Percentiles rank a stretch among this genome's conserved stretches.
Evolutionary conservation across 2,113 vertebrate species (phyloP).

Genomic region (Pteronura brasiliensis): DNA sequence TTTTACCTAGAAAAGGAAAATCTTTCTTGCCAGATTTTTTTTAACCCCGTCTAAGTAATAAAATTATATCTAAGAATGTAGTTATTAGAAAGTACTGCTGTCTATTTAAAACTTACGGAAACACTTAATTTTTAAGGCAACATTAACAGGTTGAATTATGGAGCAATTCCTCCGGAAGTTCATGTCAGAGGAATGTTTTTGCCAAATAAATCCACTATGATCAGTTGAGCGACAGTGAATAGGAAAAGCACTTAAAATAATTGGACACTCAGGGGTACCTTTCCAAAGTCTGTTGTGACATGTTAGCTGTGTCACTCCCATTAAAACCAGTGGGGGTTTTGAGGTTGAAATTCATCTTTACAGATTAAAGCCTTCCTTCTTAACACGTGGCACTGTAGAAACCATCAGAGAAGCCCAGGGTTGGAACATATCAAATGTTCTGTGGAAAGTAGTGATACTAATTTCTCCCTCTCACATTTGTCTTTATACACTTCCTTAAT

Average conservation of each 20-base stretch:
- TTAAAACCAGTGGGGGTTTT: constrained; percentile 63
- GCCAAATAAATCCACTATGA: constrained; percentile 80
- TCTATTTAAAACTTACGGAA: constrained; percentile 84
- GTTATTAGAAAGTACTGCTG: constrained; percentile 83
- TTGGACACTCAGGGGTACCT: constrained; percentile 73
- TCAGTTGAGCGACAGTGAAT: constrained; percentile 75
- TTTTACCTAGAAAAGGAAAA: constrained; percentile 78
- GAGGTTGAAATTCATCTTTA: constrained; percentile 69
- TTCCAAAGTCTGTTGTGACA: constrained; percentile 72
- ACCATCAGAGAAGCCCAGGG: constrained; percentile 8
- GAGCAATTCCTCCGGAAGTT: constrained; percentile 82
- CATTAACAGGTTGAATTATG: constrained; percentile 82
- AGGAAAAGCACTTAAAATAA: constrained; percentile 84
- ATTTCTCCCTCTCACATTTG: neutral
- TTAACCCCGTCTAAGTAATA: constrained; percentile 75
- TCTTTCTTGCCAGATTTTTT: constrained; percentile 73
- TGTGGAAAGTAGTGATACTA: neutral
- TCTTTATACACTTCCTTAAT: constrained; percentile 38
- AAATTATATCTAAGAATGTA: constrained; percentile 81
- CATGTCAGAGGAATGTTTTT: constrained; percentile 78
- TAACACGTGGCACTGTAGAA: constrained; percentile 14
- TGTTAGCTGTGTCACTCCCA: constrained; percentile 61
- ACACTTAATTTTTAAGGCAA: constrained; percentile 77
- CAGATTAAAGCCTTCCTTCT: constrained; percentile 64
- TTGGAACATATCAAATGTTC: neutral